Base-by-base conservation (phyloP, 2,113 vertebrate genomes). In the Elachura formosa region DNA sequence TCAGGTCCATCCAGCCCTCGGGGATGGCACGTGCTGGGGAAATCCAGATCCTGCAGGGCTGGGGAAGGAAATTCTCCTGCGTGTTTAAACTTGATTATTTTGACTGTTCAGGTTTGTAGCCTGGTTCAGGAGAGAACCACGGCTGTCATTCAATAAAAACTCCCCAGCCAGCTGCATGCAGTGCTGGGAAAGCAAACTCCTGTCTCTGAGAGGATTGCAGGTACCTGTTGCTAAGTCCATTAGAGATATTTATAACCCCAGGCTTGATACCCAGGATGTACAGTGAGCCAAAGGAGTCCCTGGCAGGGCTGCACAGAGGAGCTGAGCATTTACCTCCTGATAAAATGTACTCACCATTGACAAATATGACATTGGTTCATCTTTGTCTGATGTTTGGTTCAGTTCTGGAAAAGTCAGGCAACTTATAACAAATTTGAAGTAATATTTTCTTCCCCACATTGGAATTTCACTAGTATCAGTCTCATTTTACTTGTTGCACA, bases 211-310 rank as follows among this genome's bases (percentile, higher is more conserved):
- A 67, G 82, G 95, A 54, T 84, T 90, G 93, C 6, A 93, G 89
- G 94, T 76, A 66, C 71, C 95, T 87, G 81, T 95, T 95, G 94
- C 91, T 95, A 80, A 95, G 95, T 84, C 87, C 93, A 83, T 94
- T 73, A 87, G 80, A 18, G 91, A 63, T 93, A 83, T 94, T 97
- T 94, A 74, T 94, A 95, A 84, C 87, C 41, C 33, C 34, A 54
- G 93, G 69, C 62, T 31, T 69, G 95, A 95, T 92, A 94, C 73
- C 76, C 69, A 33, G 81, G 69, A 12, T 75, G 87, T 86, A 92
- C 75, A 56, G 33, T 13, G 71, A 95, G 92, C 91, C 87, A 84
- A 4, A 56, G 92, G 61, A 61, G 64, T 34, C 58, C 62, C 68
- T 61, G 81, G 72, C 81, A 55, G 6, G 22, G 26, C 56, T 10